Percentiles rank a stretch among this genome's conserved stretches.
These are phyloP conservation scores for Gambelia wislizenii DNA, from an alignment of 2,797 vertebrate genomes.

Conservation along the genomic window DNA sequence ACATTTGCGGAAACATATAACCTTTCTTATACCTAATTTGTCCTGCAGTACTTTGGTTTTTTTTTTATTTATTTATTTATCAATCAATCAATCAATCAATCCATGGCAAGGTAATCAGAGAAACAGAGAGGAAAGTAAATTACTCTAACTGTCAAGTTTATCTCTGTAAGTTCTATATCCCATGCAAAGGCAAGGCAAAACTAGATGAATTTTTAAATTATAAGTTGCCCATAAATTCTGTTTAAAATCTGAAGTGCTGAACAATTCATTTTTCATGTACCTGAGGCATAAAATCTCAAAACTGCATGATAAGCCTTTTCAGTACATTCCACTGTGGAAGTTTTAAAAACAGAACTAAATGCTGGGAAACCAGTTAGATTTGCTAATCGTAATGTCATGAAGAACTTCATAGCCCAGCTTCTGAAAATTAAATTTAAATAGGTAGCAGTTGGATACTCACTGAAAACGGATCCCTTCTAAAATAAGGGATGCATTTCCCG, in stretches of 20 bases:
- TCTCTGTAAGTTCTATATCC: slow-evolving; percentile 46
- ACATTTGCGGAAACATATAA: slow-evolving; percentile 44
- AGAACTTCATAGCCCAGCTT: slow-evolving; percentile 58
- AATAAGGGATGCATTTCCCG: slow-evolving; percentile 70
- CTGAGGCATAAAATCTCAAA: slow-evolving; percentile 63
- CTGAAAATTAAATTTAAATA: slow-evolving; percentile 62
- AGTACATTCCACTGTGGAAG: slow-evolving; percentile 34
- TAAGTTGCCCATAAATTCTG: slow-evolving; percentile 54
- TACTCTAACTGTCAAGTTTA: slow-evolving; percentile 34
- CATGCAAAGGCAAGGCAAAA: slow-evolving; percentile 57
- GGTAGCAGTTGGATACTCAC: slow-evolving; percentile 56
- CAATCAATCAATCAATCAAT: too few relatives aligned
- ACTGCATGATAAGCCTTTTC: slow-evolving; percentile 54
- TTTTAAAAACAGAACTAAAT: slow-evolving; percentile 50
- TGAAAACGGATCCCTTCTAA: slow-evolving; percentile 63
- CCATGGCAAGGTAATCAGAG: slow-evolving; percentile 25
- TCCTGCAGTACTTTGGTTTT: slow-evolving; percentile 38
- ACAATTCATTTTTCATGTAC: slow-evolving; percentile 62
- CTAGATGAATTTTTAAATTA: slow-evolving; percentile 57
- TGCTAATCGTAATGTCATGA: slow-evolving; percentile 47
- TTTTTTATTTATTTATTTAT: slow-evolving; percentile 48
- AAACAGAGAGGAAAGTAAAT: slow-evolving; percentile 21
- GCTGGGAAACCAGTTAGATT: slow-evolving; percentile 44
- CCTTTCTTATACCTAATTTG: slow-evolving; percentile 56
- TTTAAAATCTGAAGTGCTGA: slow-evolving; percentile 65